Evolutionary conservation across 2,888 invertebrate species (phyloP).

Genomic region (Erebia palarica): DNA sequence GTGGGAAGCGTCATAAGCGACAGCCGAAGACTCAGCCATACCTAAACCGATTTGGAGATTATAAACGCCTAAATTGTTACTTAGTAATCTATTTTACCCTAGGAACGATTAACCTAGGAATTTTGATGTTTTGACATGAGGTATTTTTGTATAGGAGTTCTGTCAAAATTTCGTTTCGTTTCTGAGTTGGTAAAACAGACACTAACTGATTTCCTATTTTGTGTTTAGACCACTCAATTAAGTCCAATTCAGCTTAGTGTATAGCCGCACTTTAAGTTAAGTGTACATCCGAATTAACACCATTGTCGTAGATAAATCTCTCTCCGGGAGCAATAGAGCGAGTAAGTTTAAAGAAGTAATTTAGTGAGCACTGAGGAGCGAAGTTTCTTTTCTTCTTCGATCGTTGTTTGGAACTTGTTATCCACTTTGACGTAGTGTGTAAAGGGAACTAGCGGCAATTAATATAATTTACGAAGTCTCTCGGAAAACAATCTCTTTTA

Average conservation of each 20-base stretch:
- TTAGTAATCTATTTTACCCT: no score
- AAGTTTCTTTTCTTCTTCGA: slow-evolving; percentile 19
- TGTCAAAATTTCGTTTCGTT: no score
- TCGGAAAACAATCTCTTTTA: slow-evolving; percentile 5
- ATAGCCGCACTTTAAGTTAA: neutral
- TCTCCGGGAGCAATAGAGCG: slow-evolving; percentile 15
- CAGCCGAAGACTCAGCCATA: no score
- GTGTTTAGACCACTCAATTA: no score
- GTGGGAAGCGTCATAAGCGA: no score
- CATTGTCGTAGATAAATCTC: slow-evolving; percentile 13
- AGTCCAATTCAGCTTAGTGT: no score
- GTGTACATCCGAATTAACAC: slow-evolving; percentile 2
- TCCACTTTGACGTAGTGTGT: slow-evolving; percentile 14
- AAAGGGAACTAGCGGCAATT: slow-evolving; percentile 13
- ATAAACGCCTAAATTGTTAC: no score
- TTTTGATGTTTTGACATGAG: no score
- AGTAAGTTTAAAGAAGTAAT: slow-evolving; percentile 28
- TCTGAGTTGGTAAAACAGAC: neutral
- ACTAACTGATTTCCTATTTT: neutral
- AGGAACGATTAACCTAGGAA: no score
- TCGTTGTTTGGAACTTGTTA: slow-evolving; percentile 23
- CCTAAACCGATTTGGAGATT: no score
- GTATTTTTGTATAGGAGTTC: no score
- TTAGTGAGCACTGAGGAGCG: slow-evolving; percentile 15
- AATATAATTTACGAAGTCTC: slow-evolving; percentile 20